phyloP scores from a whole-genome alignment of 92 coral and sea anemone species.

The Meandrina meandrites region DNA sequence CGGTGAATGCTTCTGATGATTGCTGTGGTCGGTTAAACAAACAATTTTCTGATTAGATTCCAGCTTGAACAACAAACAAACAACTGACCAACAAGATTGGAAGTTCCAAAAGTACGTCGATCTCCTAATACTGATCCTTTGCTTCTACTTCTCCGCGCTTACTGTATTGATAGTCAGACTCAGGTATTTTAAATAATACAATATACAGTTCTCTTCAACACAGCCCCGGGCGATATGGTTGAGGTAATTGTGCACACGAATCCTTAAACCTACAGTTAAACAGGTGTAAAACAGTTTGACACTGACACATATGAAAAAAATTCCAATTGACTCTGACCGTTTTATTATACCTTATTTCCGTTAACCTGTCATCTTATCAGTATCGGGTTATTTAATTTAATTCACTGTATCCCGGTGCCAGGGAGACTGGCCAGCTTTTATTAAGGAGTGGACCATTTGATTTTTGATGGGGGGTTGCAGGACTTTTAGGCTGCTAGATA shows the following conservation, averaged over 20 bases:
- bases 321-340: background rate
- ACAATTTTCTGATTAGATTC: slow-evolving; percentile 11
- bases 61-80: slow-evolving; percentile 1
- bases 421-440: no score
- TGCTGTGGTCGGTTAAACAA: slow-evolving; percentile 9
- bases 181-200: no score
- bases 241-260: no score
- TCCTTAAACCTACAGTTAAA: no score
- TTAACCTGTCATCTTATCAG: no score
- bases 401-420: no score
- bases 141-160: background rate
- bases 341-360: no score
- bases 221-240: background rate
- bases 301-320: no score
- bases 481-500: no score
- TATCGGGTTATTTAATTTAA: no score
- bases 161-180: background rate
- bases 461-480: no score
- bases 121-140: background rate
- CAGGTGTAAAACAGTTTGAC: background rate
- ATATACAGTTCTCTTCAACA: background rate
- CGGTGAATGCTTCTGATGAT: background rate
- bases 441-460: no score
- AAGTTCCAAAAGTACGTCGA: background rate
- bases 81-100: background rate